Percentiles rank a stretch among this genome's conserved stretches.
These are phyloP conservation scores for Eurystomus glaucurus DNA, from an alignment of 2,797 vertebrate genomes.

Conservation along the genomic window DNA sequence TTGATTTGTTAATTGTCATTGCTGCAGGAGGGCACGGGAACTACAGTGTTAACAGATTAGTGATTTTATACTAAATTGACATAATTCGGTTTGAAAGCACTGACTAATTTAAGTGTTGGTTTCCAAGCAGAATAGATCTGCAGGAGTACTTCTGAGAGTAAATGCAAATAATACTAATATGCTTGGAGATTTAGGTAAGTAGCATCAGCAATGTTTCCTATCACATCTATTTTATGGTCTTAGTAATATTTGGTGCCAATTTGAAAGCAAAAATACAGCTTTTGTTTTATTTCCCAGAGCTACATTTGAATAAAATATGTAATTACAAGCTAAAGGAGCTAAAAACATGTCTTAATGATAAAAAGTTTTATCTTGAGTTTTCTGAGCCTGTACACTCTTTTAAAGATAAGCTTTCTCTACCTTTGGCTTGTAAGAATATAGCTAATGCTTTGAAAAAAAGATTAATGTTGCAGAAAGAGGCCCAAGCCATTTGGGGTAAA, in stretches of 20 bases:
- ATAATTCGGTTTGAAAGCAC: constrained; percentile 11
- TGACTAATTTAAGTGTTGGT: background rate
- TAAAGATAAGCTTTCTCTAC: background rate
- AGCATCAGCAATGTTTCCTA: background rate
- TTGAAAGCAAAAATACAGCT: background rate
- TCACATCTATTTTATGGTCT: background rate
- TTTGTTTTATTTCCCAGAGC: background rate
- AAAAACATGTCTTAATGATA: background rate
- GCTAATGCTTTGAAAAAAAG: background rate
- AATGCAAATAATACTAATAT: constrained; percentile 4
- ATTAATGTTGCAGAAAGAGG: background rate
- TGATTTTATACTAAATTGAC: background rate
- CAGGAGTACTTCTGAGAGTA: background rate
- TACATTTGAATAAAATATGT: background rate
- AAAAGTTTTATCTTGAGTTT: constrained; percentile 5
- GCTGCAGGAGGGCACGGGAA: background rate
- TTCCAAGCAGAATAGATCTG: constrained; percentile 5
- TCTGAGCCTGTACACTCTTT: background rate
- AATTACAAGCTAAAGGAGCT: background rate
- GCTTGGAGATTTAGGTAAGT: background rate
- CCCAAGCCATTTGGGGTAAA: background rate
- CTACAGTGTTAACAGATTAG: background rate
- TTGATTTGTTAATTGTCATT: background rate
- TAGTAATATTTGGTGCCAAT: background rate
- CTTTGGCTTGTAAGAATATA: background rate